Evolutionary conservation across 1,140 invertebrate species (phyloP).

Genomic region (Drosophila paulistorum): DNA sequence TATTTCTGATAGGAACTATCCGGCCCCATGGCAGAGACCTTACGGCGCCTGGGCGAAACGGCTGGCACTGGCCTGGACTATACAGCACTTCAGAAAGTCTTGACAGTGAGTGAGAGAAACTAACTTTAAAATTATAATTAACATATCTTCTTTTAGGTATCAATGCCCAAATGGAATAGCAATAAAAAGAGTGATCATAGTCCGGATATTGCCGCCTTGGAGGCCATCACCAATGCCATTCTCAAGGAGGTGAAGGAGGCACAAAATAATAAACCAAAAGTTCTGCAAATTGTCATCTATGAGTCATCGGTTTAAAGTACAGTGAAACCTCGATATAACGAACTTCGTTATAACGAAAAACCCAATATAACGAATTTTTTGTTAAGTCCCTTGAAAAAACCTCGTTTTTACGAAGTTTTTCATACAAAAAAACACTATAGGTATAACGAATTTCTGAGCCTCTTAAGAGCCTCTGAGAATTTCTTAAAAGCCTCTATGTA

Average conservation of each 20-base stretch:
- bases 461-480: too few relatives aligned
- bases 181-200: slow-evolving; percentile 83
- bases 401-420: too few relatives aligned
- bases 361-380: too few relatives aligned
- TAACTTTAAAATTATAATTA: background rate
- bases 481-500: too few relatives aligned
- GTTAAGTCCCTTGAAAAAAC: too few relatives aligned
- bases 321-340: too few relatives aligned
- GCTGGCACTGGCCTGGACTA: slow-evolving; percentile 87
- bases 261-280: slow-evolving; percentile 84
- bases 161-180: slow-evolving; percentile 84
- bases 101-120: slow-evolving; percentile 84
- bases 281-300: slow-evolving; percentile 93
- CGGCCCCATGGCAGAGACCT: slow-evolving; percentile 90
- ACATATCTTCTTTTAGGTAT: slow-evolving; percentile 71
- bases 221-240: slow-evolving; percentile 89
- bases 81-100: slow-evolving; percentile 87
- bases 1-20: slow-evolving; percentile 86
- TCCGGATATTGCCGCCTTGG: slow-evolving; percentile 89
- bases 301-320: slow-evolving; percentile 89
- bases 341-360: too few relatives aligned
- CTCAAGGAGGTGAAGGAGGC: slow-evolving; percentile 84
- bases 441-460: too few relatives aligned
- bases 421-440: too few relatives aligned
- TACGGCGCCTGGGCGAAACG: slow-evolving; percentile 89